These are phyloP conservation scores for Phymanthus crucifer DNA, from an alignment of 92 coral and sea anemone genomes.

Conservation along the genomic window DNA sequence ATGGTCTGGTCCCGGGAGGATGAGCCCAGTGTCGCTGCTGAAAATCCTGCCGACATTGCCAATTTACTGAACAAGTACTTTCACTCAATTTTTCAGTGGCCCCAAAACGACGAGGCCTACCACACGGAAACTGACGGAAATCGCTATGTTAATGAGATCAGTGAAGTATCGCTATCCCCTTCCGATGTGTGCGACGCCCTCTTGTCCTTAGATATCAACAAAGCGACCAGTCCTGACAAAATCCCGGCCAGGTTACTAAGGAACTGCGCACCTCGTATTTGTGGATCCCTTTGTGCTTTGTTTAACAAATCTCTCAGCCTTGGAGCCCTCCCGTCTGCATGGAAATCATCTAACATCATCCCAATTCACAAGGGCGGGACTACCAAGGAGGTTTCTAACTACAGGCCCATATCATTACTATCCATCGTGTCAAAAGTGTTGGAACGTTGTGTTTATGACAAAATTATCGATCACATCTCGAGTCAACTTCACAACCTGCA, in stretches of 20 bases:
- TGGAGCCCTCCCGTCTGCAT: constrained; percentile 40
- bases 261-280: constrained; percentile 45
- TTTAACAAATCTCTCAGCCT: constrained; percentile 40
- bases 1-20: constrained; percentile 11
- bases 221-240: constrained; percentile 36
- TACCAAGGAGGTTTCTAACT: constrained; percentile 42
- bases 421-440: constrained; percentile 47
- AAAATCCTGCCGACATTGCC: constrained; percentile 21
- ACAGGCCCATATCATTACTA: constrained; percentile 51
- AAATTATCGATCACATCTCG: constrained; percentile 36
- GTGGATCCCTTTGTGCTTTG: constrained; percentile 45
- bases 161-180: background rate
- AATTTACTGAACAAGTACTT: background rate
- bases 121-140: background rate
- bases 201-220: constrained; percentile 14
- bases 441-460: constrained; percentile 47
- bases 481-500: constrained; percentile 17
- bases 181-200: constrained; percentile 20
- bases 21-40: background rate
- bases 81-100: too few species aligned
- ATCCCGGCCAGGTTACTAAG: constrained; percentile 37
- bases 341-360: constrained; percentile 51
- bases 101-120: too few species aligned
- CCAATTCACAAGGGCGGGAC: constrained; percentile 35
- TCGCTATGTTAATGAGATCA: background rate